These are phyloP conservation scores for Phenganax stokvisi DNA, from an alignment of 92 coral and sea anemone species.

Conservation along the genomic window DNA sequence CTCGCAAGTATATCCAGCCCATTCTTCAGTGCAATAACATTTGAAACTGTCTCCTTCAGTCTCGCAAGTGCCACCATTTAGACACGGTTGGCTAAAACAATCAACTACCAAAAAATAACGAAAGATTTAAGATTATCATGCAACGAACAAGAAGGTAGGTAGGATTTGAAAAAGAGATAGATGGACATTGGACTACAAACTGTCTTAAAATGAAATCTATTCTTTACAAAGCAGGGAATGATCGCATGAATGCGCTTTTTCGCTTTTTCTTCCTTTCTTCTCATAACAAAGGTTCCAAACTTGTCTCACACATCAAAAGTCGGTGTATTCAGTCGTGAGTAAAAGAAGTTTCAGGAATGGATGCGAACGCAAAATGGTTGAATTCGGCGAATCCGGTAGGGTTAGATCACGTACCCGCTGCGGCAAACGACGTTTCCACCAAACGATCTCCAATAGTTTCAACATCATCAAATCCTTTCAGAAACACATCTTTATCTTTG, in stretches of 20 bases:
- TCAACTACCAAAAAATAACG: background rate
- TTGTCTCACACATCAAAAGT: too few relatives aligned
- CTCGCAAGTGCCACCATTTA: conserved; percentile 14
- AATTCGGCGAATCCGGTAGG: background rate
- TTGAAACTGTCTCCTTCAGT: background rate
- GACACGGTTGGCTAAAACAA: conserved; percentile 15
- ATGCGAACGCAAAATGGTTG: background rate
- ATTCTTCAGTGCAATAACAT: conserved; percentile 30
- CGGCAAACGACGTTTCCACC: background rate
- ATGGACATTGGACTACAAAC: too few relatives aligned
- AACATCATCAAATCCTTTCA: conserved; percentile 12
- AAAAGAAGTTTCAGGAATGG: background rate
- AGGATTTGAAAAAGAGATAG: too few relatives aligned
- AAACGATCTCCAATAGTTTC: conserved; percentile 4
- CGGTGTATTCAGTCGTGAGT: too few relatives aligned
- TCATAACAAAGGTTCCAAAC: too few relatives aligned
- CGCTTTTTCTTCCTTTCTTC: too few relatives aligned
- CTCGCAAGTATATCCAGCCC: conserved; percentile 19
- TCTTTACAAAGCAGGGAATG: too few relatives aligned
- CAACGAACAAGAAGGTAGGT: too few relatives aligned
- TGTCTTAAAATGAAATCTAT: too few relatives aligned
- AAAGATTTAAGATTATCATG: background rate
- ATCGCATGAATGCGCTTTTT: too few relatives aligned
- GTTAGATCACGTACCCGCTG: background rate
- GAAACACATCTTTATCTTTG: conserved; percentile 25